phyloP scores from a whole-genome alignment of 1,140 invertebrate species.

The Platyscapa corneri region DNA sequence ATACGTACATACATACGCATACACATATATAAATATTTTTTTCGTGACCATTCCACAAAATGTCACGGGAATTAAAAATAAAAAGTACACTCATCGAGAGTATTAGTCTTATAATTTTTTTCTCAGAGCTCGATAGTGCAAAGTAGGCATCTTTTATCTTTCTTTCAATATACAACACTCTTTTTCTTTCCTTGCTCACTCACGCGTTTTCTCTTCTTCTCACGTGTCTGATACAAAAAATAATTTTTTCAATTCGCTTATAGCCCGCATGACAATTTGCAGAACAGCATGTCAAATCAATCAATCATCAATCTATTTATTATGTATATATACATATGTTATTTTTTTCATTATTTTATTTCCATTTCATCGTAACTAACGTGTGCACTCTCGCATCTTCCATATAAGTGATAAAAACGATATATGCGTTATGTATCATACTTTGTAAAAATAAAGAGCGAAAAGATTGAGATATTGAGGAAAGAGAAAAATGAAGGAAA shows the following conservation, averaged over 20 bases:
- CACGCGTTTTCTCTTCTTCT: constrained; percentile 2
- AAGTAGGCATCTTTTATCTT: constrained; percentile 44
- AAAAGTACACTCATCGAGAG: constrained; percentile 36
- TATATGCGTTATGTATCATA: constrained; percentile 48
- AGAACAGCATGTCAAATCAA: constrained; percentile 54
- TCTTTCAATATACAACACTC: constrained; percentile 38
- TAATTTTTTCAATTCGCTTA: constrained; percentile 60
- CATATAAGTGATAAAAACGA: constrained; percentile 57
- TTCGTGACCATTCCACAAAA: constrained; percentile 62
- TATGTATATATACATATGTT: constrained; percentile 51
- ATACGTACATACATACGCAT: constrained; percentile 59
- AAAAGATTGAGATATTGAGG: neutral
- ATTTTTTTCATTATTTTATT: constrained; percentile 47
- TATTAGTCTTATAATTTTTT: constrained; percentile 26
- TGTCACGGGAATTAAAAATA: constrained; percentile 55
- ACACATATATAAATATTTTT: constrained; percentile 59
- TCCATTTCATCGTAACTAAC: constrained; percentile 54
- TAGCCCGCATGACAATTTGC: constrained; percentile 57
- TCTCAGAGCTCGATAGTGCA: constrained; percentile 50
- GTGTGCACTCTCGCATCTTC: constrained; percentile 56
- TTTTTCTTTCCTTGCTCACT: constrained; percentile 40
- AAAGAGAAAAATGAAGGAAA: constrained; percentile 2
- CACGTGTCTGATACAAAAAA: constrained; percentile 67
- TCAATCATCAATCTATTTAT: constrained; percentile 40
- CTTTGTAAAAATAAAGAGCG: constrained; percentile 36